Evolutionary conservation across 2,797 vertebrate species (phyloP).

Genomic region (Silurus aristotelis): DNA sequence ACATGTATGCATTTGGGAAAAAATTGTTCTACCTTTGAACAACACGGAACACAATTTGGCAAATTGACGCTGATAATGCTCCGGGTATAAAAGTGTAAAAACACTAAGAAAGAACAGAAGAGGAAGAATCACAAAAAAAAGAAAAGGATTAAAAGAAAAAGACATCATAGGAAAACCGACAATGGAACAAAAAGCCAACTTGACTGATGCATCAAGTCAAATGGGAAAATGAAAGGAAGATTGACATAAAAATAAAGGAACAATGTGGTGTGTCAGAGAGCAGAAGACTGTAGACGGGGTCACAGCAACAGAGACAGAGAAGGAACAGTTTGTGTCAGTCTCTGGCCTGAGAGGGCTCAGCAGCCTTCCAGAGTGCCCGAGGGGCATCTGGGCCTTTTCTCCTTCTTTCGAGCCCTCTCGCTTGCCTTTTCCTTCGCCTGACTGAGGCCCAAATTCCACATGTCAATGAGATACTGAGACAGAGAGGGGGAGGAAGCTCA

Average conservation of each 20-base stretch:
- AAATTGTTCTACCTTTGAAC: background rate
- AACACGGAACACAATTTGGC: background rate
- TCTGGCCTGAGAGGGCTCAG: slow-evolving; percentile 53
- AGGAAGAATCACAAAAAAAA: background rate
- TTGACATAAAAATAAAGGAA: slow-evolving; percentile 38
- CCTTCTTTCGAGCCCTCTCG: slow-evolving; percentile 30
- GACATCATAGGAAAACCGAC: slow-evolving; percentile 24
- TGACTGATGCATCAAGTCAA: slow-evolving; percentile 20
- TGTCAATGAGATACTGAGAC: slow-evolving; percentile 65
- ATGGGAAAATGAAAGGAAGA: slow-evolving; percentile 28
- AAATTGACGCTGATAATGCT: background rate
- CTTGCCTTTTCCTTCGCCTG: slow-evolving; percentile 38
- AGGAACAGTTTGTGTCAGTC: slow-evolving; percentile 46
- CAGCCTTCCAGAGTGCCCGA: slow-evolving; percentile 60
- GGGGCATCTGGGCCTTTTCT: slow-evolving; percentile 57
- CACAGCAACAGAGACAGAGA: slow-evolving; percentile 45
- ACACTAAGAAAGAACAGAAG: slow-evolving; percentile 17
- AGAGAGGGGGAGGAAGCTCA: slow-evolving; percentile 59
- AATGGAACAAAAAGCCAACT: slow-evolving; percentile 21
- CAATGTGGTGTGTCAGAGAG: slow-evolving; percentile 36
- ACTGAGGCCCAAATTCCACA: slow-evolving; percentile 73
- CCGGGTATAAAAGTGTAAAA: background rate
- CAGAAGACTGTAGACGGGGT: slow-evolving; percentile 37
- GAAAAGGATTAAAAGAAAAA: slow-evolving; percentile 21
- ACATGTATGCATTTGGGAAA: background rate